Percentiles rank a stretch among this genome's conserved stretches.
Conservation (phyloP, 2,888 invertebrate species). For the Strigamia transsilvanica region DNA sequence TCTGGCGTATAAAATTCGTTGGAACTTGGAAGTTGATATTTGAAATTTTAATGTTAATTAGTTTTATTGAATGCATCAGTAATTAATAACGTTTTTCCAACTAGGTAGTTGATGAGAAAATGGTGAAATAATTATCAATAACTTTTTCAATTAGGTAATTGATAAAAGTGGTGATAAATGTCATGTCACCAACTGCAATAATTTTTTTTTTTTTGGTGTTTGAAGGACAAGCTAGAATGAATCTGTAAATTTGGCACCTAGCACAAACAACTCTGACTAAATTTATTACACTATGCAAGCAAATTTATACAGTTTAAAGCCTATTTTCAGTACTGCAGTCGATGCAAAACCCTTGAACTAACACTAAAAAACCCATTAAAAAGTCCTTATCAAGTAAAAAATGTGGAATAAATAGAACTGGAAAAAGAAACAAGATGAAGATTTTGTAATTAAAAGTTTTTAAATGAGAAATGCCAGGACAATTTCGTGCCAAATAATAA, state of each 20-base stretch:
- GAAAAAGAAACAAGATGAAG: no score
- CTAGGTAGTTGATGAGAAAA: background rate
- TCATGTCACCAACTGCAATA: background rate
- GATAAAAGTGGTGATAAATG: background rate
- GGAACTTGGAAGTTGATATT: background rate
- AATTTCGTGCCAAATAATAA: background rate
- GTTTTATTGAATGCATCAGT: no score
- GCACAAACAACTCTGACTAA: background rate
- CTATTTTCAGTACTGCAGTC: background rate
- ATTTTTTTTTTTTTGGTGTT: background rate
- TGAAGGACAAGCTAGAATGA: constrained; percentile 6
- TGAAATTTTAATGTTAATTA: background rate
- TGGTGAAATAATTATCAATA: no score
- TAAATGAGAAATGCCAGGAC: background rate
- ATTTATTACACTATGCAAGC: background rate
- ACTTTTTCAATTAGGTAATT: no score
- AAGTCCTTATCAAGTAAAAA: background rate
- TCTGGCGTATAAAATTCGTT: background rate
- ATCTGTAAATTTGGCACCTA: background rate
- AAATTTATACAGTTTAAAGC: background rate
- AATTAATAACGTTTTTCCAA: no score
- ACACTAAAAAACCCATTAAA: background rate
- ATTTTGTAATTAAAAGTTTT: background rate
- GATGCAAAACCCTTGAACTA: background rate
- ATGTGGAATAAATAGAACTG: no score